phyloP scores from a whole-genome alignment of 2,888 invertebrate genomes.

The Lochmaea crataegi region DNA sequence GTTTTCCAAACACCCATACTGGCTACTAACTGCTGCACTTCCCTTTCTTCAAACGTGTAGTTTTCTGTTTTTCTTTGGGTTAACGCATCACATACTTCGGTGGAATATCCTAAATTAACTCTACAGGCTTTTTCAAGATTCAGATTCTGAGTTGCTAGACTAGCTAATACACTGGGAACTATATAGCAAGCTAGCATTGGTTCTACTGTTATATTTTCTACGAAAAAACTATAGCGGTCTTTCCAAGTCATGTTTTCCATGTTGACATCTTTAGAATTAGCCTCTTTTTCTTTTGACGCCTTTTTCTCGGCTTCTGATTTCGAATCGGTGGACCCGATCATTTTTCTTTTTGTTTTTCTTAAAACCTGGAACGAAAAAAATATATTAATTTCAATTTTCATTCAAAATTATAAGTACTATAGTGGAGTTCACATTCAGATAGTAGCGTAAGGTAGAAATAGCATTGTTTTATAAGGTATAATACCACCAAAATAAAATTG shows the following conservation, averaged over 20 bases:
- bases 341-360: conserved; percentile 46
- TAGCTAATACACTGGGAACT: conserved; percentile 73
- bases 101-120: conserved; percentile 80
- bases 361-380: conserved; percentile 47
- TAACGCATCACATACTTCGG: conserved; percentile 81
- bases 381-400: background rate
- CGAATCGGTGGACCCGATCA: conserved; percentile 48
- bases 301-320: conserved; percentile 34
- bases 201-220: conserved; percentile 78
- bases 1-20: conserved; percentile 89
- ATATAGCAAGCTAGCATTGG: conserved; percentile 82
- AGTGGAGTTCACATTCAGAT: no score
- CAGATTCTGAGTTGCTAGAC: conserved; percentile 84
- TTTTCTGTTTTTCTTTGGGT: conserved; percentile 78
- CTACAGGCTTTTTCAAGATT: conserved; percentile 89
- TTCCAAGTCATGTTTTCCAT: conserved; percentile 65
- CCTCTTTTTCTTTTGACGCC: conserved; percentile 42
- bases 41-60: conserved; percentile 72
- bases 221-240: conserved; percentile 70
- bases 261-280: conserved; percentile 35
- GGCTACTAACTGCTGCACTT: conserved; percentile 80
- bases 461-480: no score
- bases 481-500: no score
- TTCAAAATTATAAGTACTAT: no score
- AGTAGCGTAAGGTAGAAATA: no score